Evolutionary conservation across 2,113 vertebrate genomes (phyloP), one percentile per base, ranked within the genome.

Genomic region (Oryzias woworae): DNA sequence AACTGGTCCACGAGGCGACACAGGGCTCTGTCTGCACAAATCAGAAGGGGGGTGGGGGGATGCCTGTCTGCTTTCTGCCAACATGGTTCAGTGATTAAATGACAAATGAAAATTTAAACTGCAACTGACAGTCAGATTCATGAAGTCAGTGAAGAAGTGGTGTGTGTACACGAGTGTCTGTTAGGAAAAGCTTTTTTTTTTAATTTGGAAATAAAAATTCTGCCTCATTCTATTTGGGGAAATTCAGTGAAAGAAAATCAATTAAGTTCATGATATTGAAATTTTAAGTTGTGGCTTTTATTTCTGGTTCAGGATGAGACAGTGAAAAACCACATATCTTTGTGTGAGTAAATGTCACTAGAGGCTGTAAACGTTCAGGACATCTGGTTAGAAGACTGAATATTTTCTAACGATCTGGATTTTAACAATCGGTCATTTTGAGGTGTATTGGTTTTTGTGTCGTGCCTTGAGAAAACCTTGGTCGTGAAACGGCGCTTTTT

Each of bases 271-370:
- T 72, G 70, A 67, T 74, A 69, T 63, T 77, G 66, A 58, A 71
- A 86, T 85, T 87, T 82, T 80, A 83, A 79, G 77, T 75, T 75
- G 70, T 67, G 69, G 52, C 75, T 76, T 44, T 44, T 36, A 70
- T 84, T 83, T 75, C 81, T 57, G 71, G 66, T 28, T 41, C 43
- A 78, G 66, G 83, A 85, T 64, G 66, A 77, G 80, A 69, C 56
- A 2, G 58, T 10, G 60, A 80, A 75, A 36, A 36, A 36, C 8
- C 31, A 8, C 31, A 36, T 12, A 36, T 36, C 8, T 28, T 28
- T 28, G 26, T 55, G 52, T 54, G 71, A 64, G 75, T 51, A 49
- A 74, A 81, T 67, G 67, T 83, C 85, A 82, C 83, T 83, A 85
- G 84, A 79, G 73, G 54, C 58, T 43, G 66, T 76, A 69, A 78